Evolutionary conservation across 1,140 invertebrate genomes (phyloP).

Genomic region (Druon quercuslanigerum): DNA sequence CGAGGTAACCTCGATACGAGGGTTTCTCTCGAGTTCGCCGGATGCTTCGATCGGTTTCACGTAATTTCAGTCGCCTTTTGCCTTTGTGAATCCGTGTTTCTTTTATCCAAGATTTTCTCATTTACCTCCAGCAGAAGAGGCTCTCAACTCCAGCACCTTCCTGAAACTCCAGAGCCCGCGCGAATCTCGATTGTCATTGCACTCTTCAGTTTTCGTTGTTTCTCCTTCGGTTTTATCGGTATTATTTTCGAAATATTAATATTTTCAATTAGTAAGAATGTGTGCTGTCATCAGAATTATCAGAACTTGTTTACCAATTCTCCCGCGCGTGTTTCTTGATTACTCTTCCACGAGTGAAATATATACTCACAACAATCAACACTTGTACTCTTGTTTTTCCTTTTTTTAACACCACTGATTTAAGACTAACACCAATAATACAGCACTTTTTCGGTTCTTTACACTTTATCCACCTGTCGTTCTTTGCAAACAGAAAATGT

Average conservation of each 20-base stretch:
- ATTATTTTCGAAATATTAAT: too few relatives aligned
- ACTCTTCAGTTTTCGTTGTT: not conserved
- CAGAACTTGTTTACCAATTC: not conserved
- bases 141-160: constrained; percentile 19
- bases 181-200: constrained; percentile 27
- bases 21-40: constrained; percentile 48
- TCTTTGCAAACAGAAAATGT: not conserved
- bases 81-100: not conserved
- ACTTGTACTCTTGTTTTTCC: too few relatives aligned
- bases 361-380: constrained; percentile 12
- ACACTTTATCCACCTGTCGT: not conserved
- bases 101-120: constrained; percentile 15
- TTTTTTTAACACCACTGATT: not conserved
- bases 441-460: not conserved
- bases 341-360: not conserved
- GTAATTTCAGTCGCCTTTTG: constrained; percentile 29
- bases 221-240: not conserved
- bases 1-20: constrained; percentile 55
- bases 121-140: constrained; percentile 27
- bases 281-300: not conserved
- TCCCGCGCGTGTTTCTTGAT: not conserved
- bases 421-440: not conserved
- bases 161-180: not conserved
- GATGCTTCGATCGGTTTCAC: constrained; percentile 29
- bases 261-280: too few relatives aligned